Base-by-base conservation (phyloP, 2,888 invertebrate genomes). In the Apodemia duryi region DNA sequence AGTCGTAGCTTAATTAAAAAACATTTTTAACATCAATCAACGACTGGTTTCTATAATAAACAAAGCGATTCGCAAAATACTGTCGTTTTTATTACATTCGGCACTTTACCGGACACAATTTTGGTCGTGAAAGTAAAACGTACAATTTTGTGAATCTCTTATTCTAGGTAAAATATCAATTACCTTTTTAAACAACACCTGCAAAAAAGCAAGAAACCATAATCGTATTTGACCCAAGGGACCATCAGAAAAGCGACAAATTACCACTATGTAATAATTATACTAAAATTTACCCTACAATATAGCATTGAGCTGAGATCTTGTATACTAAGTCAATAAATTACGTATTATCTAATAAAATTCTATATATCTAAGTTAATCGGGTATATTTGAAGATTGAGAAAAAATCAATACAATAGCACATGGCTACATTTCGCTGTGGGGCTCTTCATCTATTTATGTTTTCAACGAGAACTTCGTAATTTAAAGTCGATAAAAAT, bases 261-360 rank as follows among this genome's bases (percentile, higher is more conserved):
- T 87, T 84, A 88, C 77, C 77, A 78, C 83, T 88, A 88, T 86
- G 86, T 77, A 78, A 75, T 73, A 75, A 77, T 85, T 84, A 85
- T 75, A 74, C 83, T 85, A 86, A 65, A 75, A 72, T 69, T 77
- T 84, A 87, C 78, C 85, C 87, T 88, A 88, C 32, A 78, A 78
- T 74, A 78, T 90, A 90, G 88, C 87, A 80, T 91, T 91, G 91
- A 91, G 91, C 91, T 90, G 91, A 91, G 91, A 91, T 91, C 91
- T 90, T 84, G 85, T 86, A 85, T 84, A 73, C 80, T 85, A 85
- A 82, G 77, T 80, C 74, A 79, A 77, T 82, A 82, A 83, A 79
- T 78, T 77, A 82, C 76, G 75, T 78, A 78, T 67, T 69, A 69
- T 67, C 71, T 75, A 74, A 63, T 69, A 70, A 73, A 74, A 72